Conservation (phyloP, 2,113 vertebrate genomes). For the Aleadryas rufinucha region DNA sequence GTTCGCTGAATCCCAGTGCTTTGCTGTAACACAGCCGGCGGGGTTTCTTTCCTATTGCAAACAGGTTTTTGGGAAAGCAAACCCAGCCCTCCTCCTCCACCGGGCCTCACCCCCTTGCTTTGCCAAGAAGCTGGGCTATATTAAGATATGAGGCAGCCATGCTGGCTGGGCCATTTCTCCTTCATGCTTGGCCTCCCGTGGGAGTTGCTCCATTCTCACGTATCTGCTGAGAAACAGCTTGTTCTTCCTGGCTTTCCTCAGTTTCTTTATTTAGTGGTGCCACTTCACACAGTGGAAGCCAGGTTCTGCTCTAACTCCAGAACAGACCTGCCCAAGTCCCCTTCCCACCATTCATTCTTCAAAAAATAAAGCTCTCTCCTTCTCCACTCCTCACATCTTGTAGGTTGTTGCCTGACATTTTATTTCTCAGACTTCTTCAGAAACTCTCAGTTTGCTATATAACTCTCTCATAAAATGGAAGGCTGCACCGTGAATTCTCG, state of each 20-base stretch:
- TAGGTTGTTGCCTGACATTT: neutral
- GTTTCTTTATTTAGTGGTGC: constrained; percentile 26
- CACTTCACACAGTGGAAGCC: neutral
- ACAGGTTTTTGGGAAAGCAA: neutral
- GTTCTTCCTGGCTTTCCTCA: constrained; percentile 29
- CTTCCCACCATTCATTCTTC: neutral
- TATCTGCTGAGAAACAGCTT: constrained; percentile 40
- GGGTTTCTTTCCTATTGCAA: neutral
- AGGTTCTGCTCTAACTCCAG: neutral
- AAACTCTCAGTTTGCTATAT: neutral
- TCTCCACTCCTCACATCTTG: neutral
- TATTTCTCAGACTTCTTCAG: neutral
- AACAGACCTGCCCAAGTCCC: neutral
- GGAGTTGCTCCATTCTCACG: constrained; percentile 35
- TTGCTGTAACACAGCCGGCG: neutral
- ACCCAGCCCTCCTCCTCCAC: neutral
- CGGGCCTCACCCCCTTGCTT: neutral
- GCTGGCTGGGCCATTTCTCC: neutral
- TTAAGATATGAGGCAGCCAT: constrained; percentile 3
- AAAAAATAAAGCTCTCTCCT: neutral
- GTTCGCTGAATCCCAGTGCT: neutral
- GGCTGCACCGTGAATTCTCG: neutral
- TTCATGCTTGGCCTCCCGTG: neutral
- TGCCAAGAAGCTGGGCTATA: constrained; percentile 36
- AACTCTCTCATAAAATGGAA: neutral